Evolutionary conservation across 1,140 invertebrate species (phyloP), one percentile per base, ranked within the genome.

Genomic region (Orius insidiosus): DNA sequence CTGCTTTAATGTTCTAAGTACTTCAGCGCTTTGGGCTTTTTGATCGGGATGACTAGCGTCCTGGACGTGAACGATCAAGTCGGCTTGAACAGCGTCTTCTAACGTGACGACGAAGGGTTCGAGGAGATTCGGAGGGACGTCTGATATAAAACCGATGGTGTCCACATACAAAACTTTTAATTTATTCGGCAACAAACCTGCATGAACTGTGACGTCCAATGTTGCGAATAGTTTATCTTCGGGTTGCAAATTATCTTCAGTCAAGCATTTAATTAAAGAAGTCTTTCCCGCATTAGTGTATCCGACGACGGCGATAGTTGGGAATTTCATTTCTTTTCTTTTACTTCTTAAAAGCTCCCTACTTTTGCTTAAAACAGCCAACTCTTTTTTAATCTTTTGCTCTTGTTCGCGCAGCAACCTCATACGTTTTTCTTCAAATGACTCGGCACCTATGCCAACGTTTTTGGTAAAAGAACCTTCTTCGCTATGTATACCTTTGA

Each of bases 211-310:
- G 0, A 89, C 84, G 63, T 94, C 88, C 5, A 94, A 64, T 1
- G 89, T 94, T 2, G 89, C 89, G 68, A 94, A 94, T 18, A 94
- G 61, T 51, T 80, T 70, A 68, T 94, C 70, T 53, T 72, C 68
- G 5, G 88, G 87, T 53, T 68, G 52, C 40, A 92, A 54, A 5
- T 57, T 62, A 13, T 61, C 53, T 55, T 85, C 75, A 4, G 85
- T 86, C 38, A 90, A 59, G 13, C 77, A 65, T 62, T 84, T 85
- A 39, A 90, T 89, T 1, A 90, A 56, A 4, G 78, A 80, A 2
- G 86, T 88, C 66, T 88, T 88, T 0, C 82, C 88, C 36, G 78
- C 69, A 68, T 94, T 94, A 13, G 88, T 93, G 55, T 93, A 93
- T 0, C 88, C 89, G 46, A 93, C 80, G 14, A 94, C 74, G 35